A percentile compares a stretch with the other conserved stretches of the same genome.
phyloP scores from a whole-genome alignment of 2,113 vertebrate genomes.

The Dasyurus viverrinus region DNA sequence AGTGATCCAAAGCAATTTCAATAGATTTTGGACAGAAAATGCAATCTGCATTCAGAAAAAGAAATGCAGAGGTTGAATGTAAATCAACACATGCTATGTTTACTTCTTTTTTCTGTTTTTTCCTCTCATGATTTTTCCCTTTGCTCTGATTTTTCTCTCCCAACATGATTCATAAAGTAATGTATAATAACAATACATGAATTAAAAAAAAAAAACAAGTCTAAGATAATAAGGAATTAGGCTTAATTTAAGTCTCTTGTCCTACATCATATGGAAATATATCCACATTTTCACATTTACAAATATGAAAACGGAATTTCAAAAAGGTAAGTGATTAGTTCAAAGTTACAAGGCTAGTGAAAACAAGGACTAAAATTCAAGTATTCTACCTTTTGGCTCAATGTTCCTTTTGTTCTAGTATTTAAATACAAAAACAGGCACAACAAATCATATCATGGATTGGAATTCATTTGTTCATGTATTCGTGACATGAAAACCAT shows the following conservation, averaged over 20 bases:
- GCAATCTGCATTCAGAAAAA: too few relatives aligned
- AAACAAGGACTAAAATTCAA: not conserved
- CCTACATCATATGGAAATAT: not conserved
- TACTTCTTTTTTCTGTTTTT: too few relatives aligned
- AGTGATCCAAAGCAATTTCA: too few relatives aligned
- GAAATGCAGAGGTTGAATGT: too few relatives aligned
- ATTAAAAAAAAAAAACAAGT: too few relatives aligned
- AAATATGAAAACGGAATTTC: not conserved
- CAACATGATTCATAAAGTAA: too few relatives aligned
- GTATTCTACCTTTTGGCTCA: not conserved
- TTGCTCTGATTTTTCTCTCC: too few relatives aligned
- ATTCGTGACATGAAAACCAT: constrained; percentile 35
- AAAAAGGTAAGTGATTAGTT: not conserved
- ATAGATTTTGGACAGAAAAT: too few relatives aligned
- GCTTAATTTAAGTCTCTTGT: not conserved
- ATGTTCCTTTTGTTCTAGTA: not conserved
- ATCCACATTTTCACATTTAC: not conserved
- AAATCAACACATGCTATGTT: too few relatives aligned
- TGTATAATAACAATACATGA: too few relatives aligned
- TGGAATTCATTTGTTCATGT: constrained; percentile 43
- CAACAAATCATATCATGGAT: constrained; percentile 15
- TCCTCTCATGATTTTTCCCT: too few relatives aligned
- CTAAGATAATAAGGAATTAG: not conserved
- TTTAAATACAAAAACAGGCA: constrained; percentile 9
- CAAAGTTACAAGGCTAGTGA: not conserved